Evolutionary conservation across 2,797 vertebrate genomes (phyloP), one percentile per base, ranked within the genome.

Genomic region (Melopsittacus undulatus): DNA sequence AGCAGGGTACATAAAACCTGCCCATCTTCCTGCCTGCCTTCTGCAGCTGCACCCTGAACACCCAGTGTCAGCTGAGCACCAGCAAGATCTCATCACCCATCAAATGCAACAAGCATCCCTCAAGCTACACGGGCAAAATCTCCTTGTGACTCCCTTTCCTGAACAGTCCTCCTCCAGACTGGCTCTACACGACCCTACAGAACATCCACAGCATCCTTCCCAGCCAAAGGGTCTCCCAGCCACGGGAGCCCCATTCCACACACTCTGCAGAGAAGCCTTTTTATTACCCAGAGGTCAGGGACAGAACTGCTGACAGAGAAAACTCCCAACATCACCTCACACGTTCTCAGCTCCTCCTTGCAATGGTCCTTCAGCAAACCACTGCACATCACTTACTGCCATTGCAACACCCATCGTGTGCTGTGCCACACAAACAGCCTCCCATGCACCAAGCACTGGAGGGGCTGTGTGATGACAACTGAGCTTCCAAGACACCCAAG

Each of bases 131-230:
- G 0, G 2, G 48, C 10, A 45, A 83, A 52, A 45, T 7, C 29
- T 80, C 42, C 22, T 48, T 13, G 11, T 14, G 16, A 13, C 22
- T 67, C 24, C 32, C 51, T 32, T 22, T 77, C 29, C 40, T 74
- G 59, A 87, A 9, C 42, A 57, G 27, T 6, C 29, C 34, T 81
- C 24, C 70, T 57, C 43, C 64, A 56, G n/a, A 21, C 32, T 52
- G 75, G 21, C 52, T 10, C 59, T 12, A 5, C 38, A 16, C 0
- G 0, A 68, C 36, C 15, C 63, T 27, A 2, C 0, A 7, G 59
- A 51, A 69, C 14, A 43, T 34, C 46, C 38, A 34, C 0, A 7
- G 49, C 6, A 5, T 13, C 70, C 64, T 77, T 8, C 36, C 52
- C 43, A 42, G 36, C 22, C 78, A 66, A 2, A 64, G n/a, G 38